These are phyloP conservation scores for Heliocidaris erythrogramma DNA, from an alignment of 35 echinoderm and acorn worm genomes.

Conservation along the genomic window DNA sequence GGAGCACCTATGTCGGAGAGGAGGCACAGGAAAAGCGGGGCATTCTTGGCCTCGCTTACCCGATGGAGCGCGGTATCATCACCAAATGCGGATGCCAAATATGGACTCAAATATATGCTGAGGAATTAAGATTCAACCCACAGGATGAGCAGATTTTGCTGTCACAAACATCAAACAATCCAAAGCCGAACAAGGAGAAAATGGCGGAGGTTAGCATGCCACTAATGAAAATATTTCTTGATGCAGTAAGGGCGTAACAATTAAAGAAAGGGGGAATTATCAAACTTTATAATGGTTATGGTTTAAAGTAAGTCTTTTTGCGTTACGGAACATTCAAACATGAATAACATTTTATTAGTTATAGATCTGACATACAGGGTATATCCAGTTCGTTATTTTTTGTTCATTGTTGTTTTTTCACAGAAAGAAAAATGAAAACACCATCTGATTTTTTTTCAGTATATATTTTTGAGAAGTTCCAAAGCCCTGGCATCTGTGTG, in stretches of 20 bases:
- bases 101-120: constrained; percentile 49
- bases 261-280: too few species aligned
- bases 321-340: too few species aligned
- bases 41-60: constrained; percentile 76
- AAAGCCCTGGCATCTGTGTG: constrained; percentile 18
- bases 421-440: too few species aligned
- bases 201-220: neutral
- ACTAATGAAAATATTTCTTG: too few species aligned
- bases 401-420: too few species aligned
- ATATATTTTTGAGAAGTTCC: constrained; percentile 22
- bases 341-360: too few species aligned
- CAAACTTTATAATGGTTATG: too few species aligned
- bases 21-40: constrained; percentile 82
- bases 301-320: too few species aligned
- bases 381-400: too few species aligned
- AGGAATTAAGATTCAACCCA: neutral
- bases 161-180: neutral
- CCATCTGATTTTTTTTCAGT: neutral
- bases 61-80: constrained; percentile 84
- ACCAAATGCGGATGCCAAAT: constrained; percentile 89
- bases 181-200: constrained; percentile 1
- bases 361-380: too few species aligned
- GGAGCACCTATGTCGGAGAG: constrained; percentile 54
- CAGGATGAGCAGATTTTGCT: neutral
- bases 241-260: too few species aligned